Base-by-base conservation (phyloP, 2,888 invertebrate species). In the Pherbina coryleti region DNA sequence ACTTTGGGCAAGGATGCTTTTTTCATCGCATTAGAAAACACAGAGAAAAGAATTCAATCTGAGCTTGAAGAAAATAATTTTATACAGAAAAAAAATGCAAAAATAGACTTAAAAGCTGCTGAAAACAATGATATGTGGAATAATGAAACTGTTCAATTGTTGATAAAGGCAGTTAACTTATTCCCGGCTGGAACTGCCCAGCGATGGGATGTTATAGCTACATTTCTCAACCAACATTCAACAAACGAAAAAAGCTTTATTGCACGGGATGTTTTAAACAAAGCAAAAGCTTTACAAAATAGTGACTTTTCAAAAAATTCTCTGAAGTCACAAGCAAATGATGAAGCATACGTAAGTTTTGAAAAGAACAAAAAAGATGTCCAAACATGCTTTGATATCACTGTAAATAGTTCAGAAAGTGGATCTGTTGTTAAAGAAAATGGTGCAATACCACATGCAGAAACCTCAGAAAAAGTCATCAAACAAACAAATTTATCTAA, bases 161-260 rank as follows among this genome's bases (percentile, higher is more conserved):
- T 99, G 3, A 97, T 99, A 74, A 99, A 99, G 90, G 98, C 98
- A 25, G 98, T 99, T 0, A 99, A 99, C 90, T 90, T 99, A 5
- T 99, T 98, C 89, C 99, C 99, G 0, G 98, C 98, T 7, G 99
- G 97, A 19, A 99, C 99, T 0, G 95, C 94, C 85, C 96, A 97
- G 87, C 92, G 97, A 60, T 96, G 96, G 96, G 97, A 98, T 69
- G 97, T 98, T 0, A 97, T 99, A 5, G 96, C 98, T 0, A 96
- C 97, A 86, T 99, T 98, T 88, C 93, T 99, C 76, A 97, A 97
- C 89, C 98, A 97, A 85, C 96, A 96, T 83, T 93, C 93, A 84
- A 85, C 88, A 22, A 84, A 76, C n/a, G 83, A 79, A 8, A 91
- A 91, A 78, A 91, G 91, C 66, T 94, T 96, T 81, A 94, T 93